Evolutionary conservation across 2,797 vertebrate species (phyloP).

Genomic region (Scomberomorus guttatus): DNA sequence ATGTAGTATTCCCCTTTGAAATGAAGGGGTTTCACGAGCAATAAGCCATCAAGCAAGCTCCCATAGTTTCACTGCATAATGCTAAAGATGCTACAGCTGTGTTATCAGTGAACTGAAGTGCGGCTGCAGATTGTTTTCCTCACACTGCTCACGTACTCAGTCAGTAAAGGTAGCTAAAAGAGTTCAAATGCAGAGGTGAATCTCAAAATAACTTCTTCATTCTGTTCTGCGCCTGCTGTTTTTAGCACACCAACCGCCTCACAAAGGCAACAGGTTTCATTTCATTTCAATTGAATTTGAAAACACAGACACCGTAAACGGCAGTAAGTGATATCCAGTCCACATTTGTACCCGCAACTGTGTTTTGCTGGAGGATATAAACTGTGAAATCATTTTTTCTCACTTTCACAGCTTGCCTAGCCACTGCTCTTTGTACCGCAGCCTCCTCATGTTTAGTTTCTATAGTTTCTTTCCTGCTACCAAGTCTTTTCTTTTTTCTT

Average conservation of each 20-base stretch:
- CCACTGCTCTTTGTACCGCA: constrained; percentile 26
- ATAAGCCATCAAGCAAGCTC: too few relatives aligned
- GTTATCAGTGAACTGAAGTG: background rate
- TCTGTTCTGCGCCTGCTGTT: constrained; percentile 13
- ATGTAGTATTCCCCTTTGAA: too few relatives aligned
- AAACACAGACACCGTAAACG: constrained; percentile 40
- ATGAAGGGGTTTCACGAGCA: too few relatives aligned
- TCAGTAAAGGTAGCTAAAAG: constrained; percentile 21
- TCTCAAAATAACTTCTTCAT: constrained; percentile 17
- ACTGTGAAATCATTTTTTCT: constrained; percentile 52
- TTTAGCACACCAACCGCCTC: constrained; percentile 22
- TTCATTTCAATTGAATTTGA: constrained; percentile 28
- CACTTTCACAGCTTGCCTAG: constrained; percentile 12
- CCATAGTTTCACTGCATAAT: too few relatives aligned
- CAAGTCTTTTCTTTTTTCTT: constrained; percentile 15
- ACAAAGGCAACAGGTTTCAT: constrained; percentile 11
- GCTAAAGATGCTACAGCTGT: too few relatives aligned
- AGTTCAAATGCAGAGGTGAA: constrained; percentile 26
- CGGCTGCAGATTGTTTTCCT: background rate
- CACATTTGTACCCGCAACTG: constrained; percentile 41
- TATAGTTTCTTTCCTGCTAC: constrained; percentile 24
- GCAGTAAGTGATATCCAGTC: constrained; percentile 27
- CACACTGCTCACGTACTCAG: background rate
- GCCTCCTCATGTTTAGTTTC: constrained; percentile 6
- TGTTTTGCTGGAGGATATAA: constrained; percentile 41